Conservation (phyloP, 2,797 vertebrate genomes). For the Siniperca undulata region DNA sequence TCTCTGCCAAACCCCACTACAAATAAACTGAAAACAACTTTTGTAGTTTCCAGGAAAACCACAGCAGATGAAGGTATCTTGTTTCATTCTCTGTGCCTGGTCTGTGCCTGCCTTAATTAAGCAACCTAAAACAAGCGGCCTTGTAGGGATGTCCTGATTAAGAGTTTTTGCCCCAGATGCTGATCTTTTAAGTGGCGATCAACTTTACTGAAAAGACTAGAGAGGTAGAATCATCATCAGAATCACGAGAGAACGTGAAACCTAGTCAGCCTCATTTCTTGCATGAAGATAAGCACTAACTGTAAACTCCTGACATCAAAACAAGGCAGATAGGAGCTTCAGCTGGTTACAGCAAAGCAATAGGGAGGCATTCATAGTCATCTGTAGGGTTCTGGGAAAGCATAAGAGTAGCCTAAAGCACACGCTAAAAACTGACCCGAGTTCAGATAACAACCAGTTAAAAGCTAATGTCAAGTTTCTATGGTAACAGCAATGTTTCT, state of each 20-base stretch:
- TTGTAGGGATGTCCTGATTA: neutral
- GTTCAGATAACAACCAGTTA: neutral
- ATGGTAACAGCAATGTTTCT: neutral
- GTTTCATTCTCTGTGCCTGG: conserved; percentile 1
- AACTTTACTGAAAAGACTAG: neutral
- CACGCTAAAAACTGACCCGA: neutral
- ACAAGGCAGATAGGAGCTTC: neutral
- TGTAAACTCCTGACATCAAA: conserved; percentile 18
- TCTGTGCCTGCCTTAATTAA: neutral
- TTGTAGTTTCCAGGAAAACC: conserved; percentile 5
- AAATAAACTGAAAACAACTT: neutral
- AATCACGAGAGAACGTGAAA: neutral
- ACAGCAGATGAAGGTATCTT: neutral
- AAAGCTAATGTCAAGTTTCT: neutral
- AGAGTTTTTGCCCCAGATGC: neutral
- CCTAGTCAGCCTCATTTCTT: neutral
- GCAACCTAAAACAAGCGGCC: conserved; percentile 1
- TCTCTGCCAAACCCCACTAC: neutral
- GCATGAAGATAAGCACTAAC: neutral
- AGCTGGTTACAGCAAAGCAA: conserved; percentile 7
- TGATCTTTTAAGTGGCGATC: neutral
- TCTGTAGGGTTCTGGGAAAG: neutral
- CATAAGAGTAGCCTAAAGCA: neutral
- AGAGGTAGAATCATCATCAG: neutral
- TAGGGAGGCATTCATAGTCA: neutral